Evolutionary conservation across 2,888 invertebrate genomes (phyloP).

Genomic region (Caenorhabditis virilis): DNA sequence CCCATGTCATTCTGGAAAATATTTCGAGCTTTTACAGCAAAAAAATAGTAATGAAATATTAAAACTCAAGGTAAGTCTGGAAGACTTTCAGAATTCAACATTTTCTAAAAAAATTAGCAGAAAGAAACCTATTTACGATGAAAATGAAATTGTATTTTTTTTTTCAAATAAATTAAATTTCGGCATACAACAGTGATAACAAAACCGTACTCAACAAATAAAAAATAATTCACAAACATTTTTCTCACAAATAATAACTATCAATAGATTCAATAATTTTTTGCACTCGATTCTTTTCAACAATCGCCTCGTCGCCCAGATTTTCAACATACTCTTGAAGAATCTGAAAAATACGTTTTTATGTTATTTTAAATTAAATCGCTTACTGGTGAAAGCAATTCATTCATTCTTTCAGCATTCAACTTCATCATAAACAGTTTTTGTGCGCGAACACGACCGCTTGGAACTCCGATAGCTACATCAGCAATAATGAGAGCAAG

Average conservation of each 20-base stretch:
- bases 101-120: constrained; percentile 1
- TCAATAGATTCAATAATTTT: constrained; percentile 28
- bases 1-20: not conserved
- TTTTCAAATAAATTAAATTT: too few relatives aligned
- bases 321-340: constrained; percentile 50
- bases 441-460: constrained; percentile 41
- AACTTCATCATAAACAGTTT: constrained; percentile 63
- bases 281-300: constrained; percentile 42
- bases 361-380: not conserved
- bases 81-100: constrained; percentile 1
- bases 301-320: constrained; percentile 46
- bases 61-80: too few relatives aligned
- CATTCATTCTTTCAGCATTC: constrained; percentile 49
- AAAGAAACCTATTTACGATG: too few relatives aligned
- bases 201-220: constrained; percentile 1
- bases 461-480: constrained; percentile 70
- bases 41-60: not conserved
- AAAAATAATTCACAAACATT: not conserved
- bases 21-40: not conserved
- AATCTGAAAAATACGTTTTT: constrained; percentile 26
- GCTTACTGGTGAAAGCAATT: constrained; percentile 52
- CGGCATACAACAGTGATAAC: too few relatives aligned
- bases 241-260: constrained; percentile 8
- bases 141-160: too few relatives aligned
- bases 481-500: constrained; percentile 81